phyloP scores from a whole-genome alignment of 2,797 vertebrate genomes.

The Odontamblyopus lacepedii region DNA sequence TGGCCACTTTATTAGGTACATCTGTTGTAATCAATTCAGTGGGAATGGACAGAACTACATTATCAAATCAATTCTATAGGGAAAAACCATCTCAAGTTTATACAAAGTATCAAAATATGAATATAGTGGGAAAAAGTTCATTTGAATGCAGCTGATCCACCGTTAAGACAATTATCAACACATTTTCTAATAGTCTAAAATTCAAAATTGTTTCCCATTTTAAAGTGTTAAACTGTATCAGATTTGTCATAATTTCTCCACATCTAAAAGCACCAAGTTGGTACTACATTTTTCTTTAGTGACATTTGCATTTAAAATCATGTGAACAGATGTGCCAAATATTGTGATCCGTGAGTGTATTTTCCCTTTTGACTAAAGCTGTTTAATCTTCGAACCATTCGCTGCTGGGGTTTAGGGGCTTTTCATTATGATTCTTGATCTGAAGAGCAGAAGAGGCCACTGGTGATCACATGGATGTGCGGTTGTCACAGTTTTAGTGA shows the following conservation, averaged over 20 bases:
- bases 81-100: not conserved
- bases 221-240: not conserved
- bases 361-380: slow-evolving; percentile 60
- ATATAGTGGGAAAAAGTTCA: not conserved
- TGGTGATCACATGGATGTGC: slow-evolving; percentile 56
- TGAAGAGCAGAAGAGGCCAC: slow-evolving; percentile 66
- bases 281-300: too few species aligned
- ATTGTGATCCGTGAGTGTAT: slow-evolving; percentile 3
- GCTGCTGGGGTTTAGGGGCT: slow-evolving; percentile 69
- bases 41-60: not conserved
- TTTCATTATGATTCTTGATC: slow-evolving; percentile 34
- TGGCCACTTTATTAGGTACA: slow-evolving; percentile 1
- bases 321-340: not conserved
- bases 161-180: not conserved
- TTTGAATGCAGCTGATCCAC: not conserved
- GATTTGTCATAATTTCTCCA: not conserved
- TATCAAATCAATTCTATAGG: not conserved
- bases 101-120: not conserved
- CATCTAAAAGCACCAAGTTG: not conserved
- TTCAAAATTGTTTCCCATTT: not conserved
- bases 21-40: not conserved
- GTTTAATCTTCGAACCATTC: slow-evolving; percentile 64
- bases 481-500: slow-evolving; percentile 57
- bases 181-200: not conserved
- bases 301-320: not conserved